Base-by-base conservation (phyloP, 1,140 invertebrate genomes). In the Ips typographus region DNA sequence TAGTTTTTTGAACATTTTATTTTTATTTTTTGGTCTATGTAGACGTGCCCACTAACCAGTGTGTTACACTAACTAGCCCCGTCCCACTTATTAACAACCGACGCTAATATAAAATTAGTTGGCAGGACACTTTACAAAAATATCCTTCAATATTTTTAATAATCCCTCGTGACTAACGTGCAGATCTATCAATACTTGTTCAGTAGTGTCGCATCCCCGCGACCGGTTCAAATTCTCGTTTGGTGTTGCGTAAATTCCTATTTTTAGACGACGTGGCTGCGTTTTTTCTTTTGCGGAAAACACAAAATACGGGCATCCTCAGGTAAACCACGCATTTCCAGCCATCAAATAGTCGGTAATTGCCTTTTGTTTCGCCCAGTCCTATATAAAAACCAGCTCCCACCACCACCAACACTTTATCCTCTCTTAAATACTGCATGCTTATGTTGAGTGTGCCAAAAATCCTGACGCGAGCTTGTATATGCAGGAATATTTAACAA, bases 61-160 rank as follows among this genome's bases (percentile, higher is more conserved):
- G 44, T 49, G 44, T 6, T 49, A 2, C 22, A 49, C 44, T 49
- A 49, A 49, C 44, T 22, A 22, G 22, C 22, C 22, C 22, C 22
- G 22, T 22, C 22, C 22, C 22, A 22, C 22, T 49, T 22, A 49
- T 6, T 49, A 49, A 49, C 44, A 8, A 49, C 7, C 44, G 52
- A 55, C 8, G 36, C 36, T 55, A 36, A 55, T 22, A 49, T 49
- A 65, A 56, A 55, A 43, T 22, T 22, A 4, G 5, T 65, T 65
- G 63, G 63, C 63, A 65, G 44, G 63, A 44, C 37, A 7, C 44
- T 61, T 55, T 57, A 65, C 63, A 36, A 57, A 65, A 65, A 65
- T 65, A 65, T 65, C 63, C 62, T 65, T 65, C 53, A 57, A 65
- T 65, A 57, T 65, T 65, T 65, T 65, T 65, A 57, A 65, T 65